Base-by-base conservation (phyloP, 1,140 invertebrate species). In the Zaprionus capensis region DNA sequence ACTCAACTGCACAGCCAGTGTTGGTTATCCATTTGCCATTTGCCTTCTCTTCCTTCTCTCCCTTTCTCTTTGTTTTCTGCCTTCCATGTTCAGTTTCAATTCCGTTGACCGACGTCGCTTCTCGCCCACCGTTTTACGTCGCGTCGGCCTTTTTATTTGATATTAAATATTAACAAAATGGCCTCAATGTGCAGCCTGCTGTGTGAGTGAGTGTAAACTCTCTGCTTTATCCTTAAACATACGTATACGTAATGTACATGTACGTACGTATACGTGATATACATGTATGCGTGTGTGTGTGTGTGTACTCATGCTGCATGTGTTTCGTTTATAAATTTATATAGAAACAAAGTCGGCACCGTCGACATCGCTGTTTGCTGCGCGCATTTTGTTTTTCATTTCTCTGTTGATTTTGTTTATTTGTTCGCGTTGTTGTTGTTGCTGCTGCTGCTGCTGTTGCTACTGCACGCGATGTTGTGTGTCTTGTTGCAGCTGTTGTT, bases 101-200 rank as follows among this genome's bases (percentile, higher is more conserved):
- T 75, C 82, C 76, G 67, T 41, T 63, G 75, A 68, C 69, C 65
- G 53, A 26, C 51, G 58, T 46, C 58, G 55, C 38, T 57, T 73
- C 20, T 78, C 74, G 44, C 44, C 59, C 67, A 59, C 53, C 71
- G 78, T 82, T 76, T 76, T 71, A 46, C 46, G 55, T 58, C 58
- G 55, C 66, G 49, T 71, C 65, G 71, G 75, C 81, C 81, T 87
- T 87, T 90, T 51, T 90, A 90, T 85, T 90, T 85, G 79, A 78
- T 82, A 91, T 91, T 91, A 91, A 91, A 91, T 91, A 91, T 91
- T 91, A 91, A 91, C 81, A 85, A 91, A 91, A 91, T 91, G 88
- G 90, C 88, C 88, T 85, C 84, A 85, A 85, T 91, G 90, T 76
- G 80, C 79, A 75, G 57, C 61, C 53, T 57, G 66, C 57, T 65